A percentile compares a stretch with the other conserved stretches of the same genome.
These are phyloP conservation scores for Ptychobarbus kaznakovi DNA, from an alignment of 2,797 vertebrate genomes.

Conservation along the genomic window DNA sequence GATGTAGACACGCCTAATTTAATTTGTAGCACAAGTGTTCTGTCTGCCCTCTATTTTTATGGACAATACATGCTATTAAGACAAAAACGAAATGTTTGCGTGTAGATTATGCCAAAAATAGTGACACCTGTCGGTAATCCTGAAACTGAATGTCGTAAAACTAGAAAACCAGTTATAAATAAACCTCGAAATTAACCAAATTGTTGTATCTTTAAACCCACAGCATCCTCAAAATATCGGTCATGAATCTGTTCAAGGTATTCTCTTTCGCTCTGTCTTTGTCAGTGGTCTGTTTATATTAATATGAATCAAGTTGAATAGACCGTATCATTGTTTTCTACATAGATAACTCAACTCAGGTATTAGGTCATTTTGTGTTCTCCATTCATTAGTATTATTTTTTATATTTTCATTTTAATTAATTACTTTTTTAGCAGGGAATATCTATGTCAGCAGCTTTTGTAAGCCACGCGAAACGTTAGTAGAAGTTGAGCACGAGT, in stretches of 20 bases:
- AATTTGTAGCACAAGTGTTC: neutral
- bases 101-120: neutral
- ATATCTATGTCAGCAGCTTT: fast-evolving
- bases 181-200: neutral
- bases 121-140: neutral
- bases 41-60: neutral
- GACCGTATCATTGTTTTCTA: no score
- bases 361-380: neutral
- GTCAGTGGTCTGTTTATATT: neutral
- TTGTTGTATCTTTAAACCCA: neutral
- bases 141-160: neutral
- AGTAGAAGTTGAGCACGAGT: slow-evolving; percentile 28
- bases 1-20: neutral
- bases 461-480: slow-evolving; percentile 43
- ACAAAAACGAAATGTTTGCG: neutral
- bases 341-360: neutral
- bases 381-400: neutral
- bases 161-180: neutral
- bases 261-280: neutral
- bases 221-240: neutral
- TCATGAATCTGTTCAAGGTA: neutral
- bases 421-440: neutral
- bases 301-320: no score
- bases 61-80: neutral
- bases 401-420: neutral